Percentiles rank a stretch among this genome's conserved stretches.
Conservation (phyloP, 2,797 vertebrate genomes). For the Thaleichthys pacificus region DNA sequence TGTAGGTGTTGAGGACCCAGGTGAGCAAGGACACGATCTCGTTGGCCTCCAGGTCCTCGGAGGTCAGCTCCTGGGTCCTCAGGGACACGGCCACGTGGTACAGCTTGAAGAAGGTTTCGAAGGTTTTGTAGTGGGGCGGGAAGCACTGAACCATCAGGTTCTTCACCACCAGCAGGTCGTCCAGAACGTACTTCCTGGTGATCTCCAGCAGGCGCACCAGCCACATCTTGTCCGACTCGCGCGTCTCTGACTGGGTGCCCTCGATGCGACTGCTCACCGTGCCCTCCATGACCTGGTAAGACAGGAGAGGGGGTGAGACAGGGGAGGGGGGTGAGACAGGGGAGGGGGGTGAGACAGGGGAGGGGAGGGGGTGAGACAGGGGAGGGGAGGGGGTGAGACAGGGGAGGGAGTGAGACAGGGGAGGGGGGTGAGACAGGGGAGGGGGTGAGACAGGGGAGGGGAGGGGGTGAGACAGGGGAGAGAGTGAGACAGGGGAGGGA, state of each 20-base stretch:
- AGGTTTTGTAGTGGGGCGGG: conserved; percentile 91
- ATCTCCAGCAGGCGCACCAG: conserved; percentile 95
- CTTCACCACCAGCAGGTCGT: conserved; percentile 89
- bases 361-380: too few species aligned
- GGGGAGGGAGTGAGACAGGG: not conserved
- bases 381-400: too few species aligned
- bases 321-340: not conserved
- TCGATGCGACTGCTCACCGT: conserved; percentile 92
- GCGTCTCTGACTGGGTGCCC: conserved; percentile 88
- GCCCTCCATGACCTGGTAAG: conserved; percentile 78
- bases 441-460: too few species aligned
- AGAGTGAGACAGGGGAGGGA: not conserved
- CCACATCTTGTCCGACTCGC: conserved; percentile 97
- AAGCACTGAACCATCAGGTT: conserved; percentile 94
- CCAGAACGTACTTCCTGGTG: conserved; percentile 89
- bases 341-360: too few species aligned
- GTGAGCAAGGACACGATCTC: conserved; percentile 94
- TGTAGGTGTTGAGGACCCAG: conserved; percentile 97
- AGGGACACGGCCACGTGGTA: conserved; percentile 87
- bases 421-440: not conserved
- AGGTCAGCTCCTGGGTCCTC: conserved; percentile 87
- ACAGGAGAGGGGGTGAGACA: too few species aligned
- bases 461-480: not conserved
- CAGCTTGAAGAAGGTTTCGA: conserved; percentile 82
- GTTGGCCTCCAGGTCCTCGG: conserved; percentile 92